A percentile compares a stretch with the other conserved stretches of the same genome.
These are phyloP conservation scores for Cenopis cana DNA, from an alignment of 2,888 invertebrate species.

Conservation along the genomic window DNA sequence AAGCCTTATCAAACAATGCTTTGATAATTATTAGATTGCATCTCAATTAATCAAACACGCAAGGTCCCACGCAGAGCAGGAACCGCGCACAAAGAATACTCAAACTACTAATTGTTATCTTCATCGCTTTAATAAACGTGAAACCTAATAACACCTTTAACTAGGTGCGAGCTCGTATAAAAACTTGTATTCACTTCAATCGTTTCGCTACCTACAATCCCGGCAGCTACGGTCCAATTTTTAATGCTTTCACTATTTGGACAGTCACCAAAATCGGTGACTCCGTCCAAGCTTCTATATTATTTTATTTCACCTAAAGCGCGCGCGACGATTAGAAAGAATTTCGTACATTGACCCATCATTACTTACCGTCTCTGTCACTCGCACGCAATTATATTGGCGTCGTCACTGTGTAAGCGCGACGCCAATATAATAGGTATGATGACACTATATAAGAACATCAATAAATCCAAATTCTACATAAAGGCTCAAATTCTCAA, in stretches of 20 bases:
- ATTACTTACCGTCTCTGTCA: too few species aligned
- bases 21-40: slow-evolving; percentile 18
- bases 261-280: slow-evolving; percentile 54
- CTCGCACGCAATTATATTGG: too few species aligned
- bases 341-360: too few species aligned
- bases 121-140: background rate
- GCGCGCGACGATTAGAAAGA: too few species aligned
- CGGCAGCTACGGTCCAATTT: slow-evolving; percentile 51
- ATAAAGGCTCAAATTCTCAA: too few species aligned
- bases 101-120: slow-evolving; percentile 29
- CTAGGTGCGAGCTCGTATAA: background rate
- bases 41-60: slow-evolving; percentile 36
- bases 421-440: too few species aligned
- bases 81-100: slow-evolving; percentile 25
- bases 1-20: slow-evolving; percentile 24
- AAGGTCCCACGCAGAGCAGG: slow-evolving; percentile 16
- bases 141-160: slow-evolving; percentile 19
- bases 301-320: slow-evolving; percentile 45
- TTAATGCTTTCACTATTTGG: slow-evolving; percentile 67
- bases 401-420: too few species aligned
- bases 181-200: slow-evolving; percentile 4
- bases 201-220: slow-evolving; percentile 6
- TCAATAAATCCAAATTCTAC: too few species aligned
- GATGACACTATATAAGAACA: too few species aligned
- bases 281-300: slow-evolving; percentile 47